phyloP scores from a whole-genome alignment of 2,113 vertebrate species.

The Redunca redunca region DNA sequence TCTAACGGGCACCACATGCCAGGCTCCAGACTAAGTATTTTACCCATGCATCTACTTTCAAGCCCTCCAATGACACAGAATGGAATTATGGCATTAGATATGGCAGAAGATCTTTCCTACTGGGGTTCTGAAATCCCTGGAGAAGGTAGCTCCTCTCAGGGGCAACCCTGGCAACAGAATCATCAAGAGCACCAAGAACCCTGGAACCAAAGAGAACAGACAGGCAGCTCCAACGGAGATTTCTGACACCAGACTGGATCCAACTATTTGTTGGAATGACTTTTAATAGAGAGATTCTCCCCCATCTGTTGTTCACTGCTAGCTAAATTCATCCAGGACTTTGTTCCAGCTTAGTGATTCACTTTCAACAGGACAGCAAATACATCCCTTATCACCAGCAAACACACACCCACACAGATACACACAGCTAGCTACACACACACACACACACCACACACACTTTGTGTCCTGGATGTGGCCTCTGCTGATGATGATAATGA shows the following conservation, averaged over 20 bases:
- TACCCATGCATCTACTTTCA: background rate
- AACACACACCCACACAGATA: background rate
- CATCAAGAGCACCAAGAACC: constrained; percentile 4
- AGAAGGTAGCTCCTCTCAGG: constrained; percentile 43
- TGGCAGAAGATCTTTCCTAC: background rate
- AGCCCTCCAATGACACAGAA: background rate
- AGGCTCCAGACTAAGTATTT: background rate
- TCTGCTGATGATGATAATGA: background rate
- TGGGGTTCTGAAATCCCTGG: constrained; percentile 40
- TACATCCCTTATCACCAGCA: constrained; percentile 6
- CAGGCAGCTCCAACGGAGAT: background rate
- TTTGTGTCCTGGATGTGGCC: background rate
- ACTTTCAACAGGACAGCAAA: background rate
- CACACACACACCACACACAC: background rate
- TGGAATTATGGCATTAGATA: background rate
- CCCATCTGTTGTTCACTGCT: background rate
- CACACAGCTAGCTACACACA: background rate
- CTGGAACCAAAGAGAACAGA: constrained; percentile 13
- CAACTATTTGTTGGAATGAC: background rate
- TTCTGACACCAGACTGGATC: background rate
- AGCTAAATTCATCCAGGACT: background rate
- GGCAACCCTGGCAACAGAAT: constrained; percentile 69
- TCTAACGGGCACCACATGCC: background rate
- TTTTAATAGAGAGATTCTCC: background rate
- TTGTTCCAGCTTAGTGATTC: constrained; percentile 9